Percentiles rank a stretch among this genome's conserved stretches.
These are phyloP conservation scores for Morone chrysops DNA, from an alignment of 2,113 vertebrate species.

Conservation along the genomic window DNA sequence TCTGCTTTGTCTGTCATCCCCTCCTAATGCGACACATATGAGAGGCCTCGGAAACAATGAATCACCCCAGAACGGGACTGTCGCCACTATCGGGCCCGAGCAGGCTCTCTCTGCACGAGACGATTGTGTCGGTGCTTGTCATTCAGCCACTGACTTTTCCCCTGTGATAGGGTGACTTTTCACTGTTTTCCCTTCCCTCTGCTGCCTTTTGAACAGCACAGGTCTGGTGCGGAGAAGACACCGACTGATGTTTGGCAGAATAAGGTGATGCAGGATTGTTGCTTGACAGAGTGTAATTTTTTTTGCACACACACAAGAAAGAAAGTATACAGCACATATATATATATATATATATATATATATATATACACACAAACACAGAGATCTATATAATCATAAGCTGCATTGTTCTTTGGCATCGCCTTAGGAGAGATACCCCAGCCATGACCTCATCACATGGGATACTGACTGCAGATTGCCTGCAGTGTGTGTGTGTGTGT, in stretches of 20 bases:
- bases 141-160: constrained; percentile 30
- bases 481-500: background rate
- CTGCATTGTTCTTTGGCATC: constrained; percentile 32
- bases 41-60: constrained; percentile 78
- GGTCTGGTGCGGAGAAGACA: background rate
- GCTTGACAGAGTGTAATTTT: background rate
- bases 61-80: constrained; percentile 64
- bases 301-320: background rate
- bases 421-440: constrained; percentile 19
- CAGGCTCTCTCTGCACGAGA: constrained; percentile 40
- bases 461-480: constrained; percentile 33
- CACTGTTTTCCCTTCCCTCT: background rate
- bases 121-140: constrained; percentile 49
- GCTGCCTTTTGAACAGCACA: background rate
- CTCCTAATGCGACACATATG: constrained; percentile 75
- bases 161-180: background rate
- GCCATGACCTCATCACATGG: constrained; percentile 56
- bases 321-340: background rate
- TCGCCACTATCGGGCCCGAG: constrained; percentile 62
- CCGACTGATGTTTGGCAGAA: background rate
- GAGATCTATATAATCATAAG: constrained; percentile 19
- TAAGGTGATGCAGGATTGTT: background rate
- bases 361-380: background rate
- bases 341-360: too few species aligned
- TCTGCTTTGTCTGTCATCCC: constrained; percentile 69